Percentiles rank a stretch among this genome's conserved stretches.
These are phyloP conservation scores for Mamestra brassicae DNA, from an alignment of 2,888 invertebrate genomes.

Conservation along the genomic window DNA sequence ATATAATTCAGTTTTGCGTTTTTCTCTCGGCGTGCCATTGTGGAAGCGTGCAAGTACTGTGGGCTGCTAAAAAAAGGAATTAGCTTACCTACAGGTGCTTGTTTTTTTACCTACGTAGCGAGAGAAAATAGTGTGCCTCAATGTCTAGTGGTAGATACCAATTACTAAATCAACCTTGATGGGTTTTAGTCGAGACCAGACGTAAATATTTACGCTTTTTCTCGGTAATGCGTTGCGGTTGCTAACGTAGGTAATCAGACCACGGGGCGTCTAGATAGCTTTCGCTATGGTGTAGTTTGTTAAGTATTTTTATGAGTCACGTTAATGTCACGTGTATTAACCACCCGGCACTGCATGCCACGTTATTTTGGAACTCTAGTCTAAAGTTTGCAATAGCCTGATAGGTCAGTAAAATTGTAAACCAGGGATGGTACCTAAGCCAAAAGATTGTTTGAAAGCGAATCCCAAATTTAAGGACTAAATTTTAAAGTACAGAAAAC, in stretches of 20 bases:
- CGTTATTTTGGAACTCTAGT: background rate
- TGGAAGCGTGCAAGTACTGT: conserved; percentile 81
- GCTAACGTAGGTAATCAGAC: background rate
- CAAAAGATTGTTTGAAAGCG: background rate
- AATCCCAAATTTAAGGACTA: background rate
- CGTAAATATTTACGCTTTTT: conserved; percentile 47
- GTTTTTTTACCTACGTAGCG: conserved; percentile 22
- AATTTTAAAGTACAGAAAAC: background rate
- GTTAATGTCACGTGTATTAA: background rate
- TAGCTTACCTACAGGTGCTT: conserved; percentile 55
- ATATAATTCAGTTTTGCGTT: conserved; percentile 77
- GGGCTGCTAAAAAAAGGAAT: conserved; percentile 65
- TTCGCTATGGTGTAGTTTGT: background rate
- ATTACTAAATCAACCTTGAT: conserved; percentile 36
- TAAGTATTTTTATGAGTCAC: background rate
- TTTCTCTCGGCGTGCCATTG: conserved; percentile 81
- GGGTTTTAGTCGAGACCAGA: conserved; percentile 16
- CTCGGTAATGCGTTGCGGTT: conserved; percentile 12
- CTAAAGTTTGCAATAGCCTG: background rate
- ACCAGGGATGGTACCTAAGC: background rate
- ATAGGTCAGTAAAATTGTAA: background rate
- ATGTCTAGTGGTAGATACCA: conserved; percentile 35
- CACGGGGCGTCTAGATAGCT: conserved; percentile 3
- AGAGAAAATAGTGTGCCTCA: conserved; percentile 44
- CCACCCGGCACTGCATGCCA: background rate